phyloP scores from a whole-genome alignment of 1,140 invertebrate genomes.

The Drosophila fuyamai region DNA sequence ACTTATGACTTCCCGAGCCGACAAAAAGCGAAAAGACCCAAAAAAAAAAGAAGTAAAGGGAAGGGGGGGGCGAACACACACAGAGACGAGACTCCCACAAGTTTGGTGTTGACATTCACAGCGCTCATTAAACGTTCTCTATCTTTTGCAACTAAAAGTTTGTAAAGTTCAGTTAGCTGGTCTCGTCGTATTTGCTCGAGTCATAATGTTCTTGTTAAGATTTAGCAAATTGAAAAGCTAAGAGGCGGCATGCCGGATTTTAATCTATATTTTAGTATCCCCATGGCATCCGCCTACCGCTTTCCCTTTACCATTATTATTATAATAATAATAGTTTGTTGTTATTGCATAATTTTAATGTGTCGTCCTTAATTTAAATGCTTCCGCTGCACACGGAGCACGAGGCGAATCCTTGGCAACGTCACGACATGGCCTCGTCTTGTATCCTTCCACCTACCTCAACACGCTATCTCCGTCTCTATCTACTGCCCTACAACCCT shows the following conservation, averaged over 20 bases:
- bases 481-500: background rate
- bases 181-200: constrained; percentile 8
- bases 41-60: constrained; percentile 11
- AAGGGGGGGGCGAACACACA: too few species aligned
- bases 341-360: constrained; percentile 83
- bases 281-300: background rate
- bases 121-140: constrained; percentile 70
- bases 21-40: constrained; percentile 40
- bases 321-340: constrained; percentile 73
- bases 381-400: constrained; percentile 76
- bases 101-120: constrained; percentile 74
- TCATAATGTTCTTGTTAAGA: constrained; percentile 39
- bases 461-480: background rate
- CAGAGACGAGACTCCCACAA: constrained; percentile 19
- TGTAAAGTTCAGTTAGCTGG: constrained; percentile 15
- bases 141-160: constrained; percentile 31
- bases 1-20: constrained; percentile 73
- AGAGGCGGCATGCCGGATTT: background rate
- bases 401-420: constrained; percentile 72
- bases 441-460: constrained; percentile 34
- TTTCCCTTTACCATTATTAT: constrained; percentile 11
- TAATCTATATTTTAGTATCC: constrained; percentile 24
- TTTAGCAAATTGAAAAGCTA: constrained; percentile 37
- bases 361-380: constrained; percentile 83
- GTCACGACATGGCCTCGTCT: constrained; percentile 63